Base-by-base conservation (phyloP, 92 coral and sea anemone genomes). In the Epizoanthus stellaris region DNA sequence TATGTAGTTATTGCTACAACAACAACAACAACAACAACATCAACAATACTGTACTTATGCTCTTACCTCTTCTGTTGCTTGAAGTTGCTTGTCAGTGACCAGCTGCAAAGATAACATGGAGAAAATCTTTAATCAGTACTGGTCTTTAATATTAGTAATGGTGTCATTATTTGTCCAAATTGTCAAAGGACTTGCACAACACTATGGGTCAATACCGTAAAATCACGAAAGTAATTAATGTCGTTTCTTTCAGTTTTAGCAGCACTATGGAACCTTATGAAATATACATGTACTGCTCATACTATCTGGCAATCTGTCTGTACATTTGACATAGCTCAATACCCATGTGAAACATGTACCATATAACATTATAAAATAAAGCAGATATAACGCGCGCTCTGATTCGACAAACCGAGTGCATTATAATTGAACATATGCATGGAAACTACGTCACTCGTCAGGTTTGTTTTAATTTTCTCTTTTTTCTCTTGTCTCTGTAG, bases 71-170 rank as follows among this genome's bases (percentile, higher is more conserved):
- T 66, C 39, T 66, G 71, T 20, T 66, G 71, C 71, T 66, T 66
- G 71, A 23, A 66, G 25, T 66, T 66, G 71, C 71, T 66, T 23
- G 71, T 66, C 36, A 66, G 71, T 66, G 25, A 39, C 25, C 71
- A 66, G 71, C 71, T 66, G 71, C 71, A 66, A 66, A 66, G 71
- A 20, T 66, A 66, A 20, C 36, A 66, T 66, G 34, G 43, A 66
- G 71, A 66, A 66, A 66, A 66, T 66, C 71, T 66, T 66, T n/a
- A 66, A 66, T 66, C 71, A 66, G 71, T 66, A 66, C 71, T 66
- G 34, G 71, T 8, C 49, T 43, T 43, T 43, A 43, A 43, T 43
- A 43, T 66, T 66, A 66, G 25, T 66, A 66, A 66, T 66, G 71
- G 71, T 66, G 25, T 66, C 71, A 19, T 66, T 66, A 17, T 66